Evolutionary conservation across 2,888 invertebrate genomes (phyloP), one percentile per base, ranked within the genome.

Genomic region (Vanessa cardui): DNA sequence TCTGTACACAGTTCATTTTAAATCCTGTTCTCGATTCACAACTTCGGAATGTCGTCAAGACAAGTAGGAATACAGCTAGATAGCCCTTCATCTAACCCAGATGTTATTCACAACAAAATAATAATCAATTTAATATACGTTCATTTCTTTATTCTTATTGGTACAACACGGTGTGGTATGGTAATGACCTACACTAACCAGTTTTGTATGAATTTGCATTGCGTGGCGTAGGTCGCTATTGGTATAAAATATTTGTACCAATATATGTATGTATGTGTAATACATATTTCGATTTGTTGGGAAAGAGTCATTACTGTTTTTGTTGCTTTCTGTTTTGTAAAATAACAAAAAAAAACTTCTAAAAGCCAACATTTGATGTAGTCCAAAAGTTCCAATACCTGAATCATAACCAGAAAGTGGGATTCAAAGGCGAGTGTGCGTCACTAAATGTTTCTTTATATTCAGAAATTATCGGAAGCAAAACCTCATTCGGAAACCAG

Each of bases 11-110:
- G 46, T 58, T 45, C 47, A 62, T 58, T 52, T 47, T 39, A 49
- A 46, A 69, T 59, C 69, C 60, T 61, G 63, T 60, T 64, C 68
- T 63, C 68, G 66, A 68, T 58, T 71, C 71, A 71, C 63, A 52
- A 58, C 68, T 44, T 61, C 47, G 71, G 68, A 68, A 71, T 68
- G 63, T 63, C 58, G 64, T 60, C 46, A 66, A 66, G 62, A 63
- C 52, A 63, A 62, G 59, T 63, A 66, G 20, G 50, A 54, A 26
- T 60, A 68, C 68, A 63, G 68, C 61, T 71, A 68, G 47, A 58
- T 46, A 62, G 66, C 71, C 71, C 68, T 71, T 52, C 45, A 62
- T 44, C 56, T 44, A 46, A 45, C 58, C 45, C 62, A 65, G 52
- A 62, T 54, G 26, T 16, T 31, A 54, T 2, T 26, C 31, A 39